These are phyloP conservation scores for Synanceia verrucosa DNA, from an alignment of 2,797 vertebrate genomes.

Conservation along the genomic window DNA sequence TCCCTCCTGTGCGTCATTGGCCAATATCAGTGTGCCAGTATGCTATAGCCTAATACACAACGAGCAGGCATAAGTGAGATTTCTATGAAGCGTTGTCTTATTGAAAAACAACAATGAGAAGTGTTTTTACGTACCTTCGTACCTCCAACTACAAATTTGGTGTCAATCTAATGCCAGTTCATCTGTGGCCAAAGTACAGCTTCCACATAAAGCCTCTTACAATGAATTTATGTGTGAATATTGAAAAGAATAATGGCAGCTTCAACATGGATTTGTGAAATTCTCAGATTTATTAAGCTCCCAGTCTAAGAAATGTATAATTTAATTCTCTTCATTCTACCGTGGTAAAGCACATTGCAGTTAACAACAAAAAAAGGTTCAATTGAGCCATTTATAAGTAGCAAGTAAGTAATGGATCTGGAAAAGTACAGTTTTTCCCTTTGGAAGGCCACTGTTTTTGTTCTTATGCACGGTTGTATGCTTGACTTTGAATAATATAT, in stretches of 20 bases:
- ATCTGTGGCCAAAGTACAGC: neutral
- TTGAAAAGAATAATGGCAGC: neutral
- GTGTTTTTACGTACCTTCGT: neutral
- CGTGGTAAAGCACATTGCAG: neutral
- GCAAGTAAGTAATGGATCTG: neutral
- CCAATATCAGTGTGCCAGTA: constrained; percentile 21
- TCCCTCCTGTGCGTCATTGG: constrained; percentile 50
- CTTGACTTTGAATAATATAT: too few species aligned
- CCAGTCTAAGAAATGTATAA: neutral
- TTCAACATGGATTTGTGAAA: neutral
- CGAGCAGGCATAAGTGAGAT: constrained; percentile 18
- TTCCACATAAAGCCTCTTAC: neutral
- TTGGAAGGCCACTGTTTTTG: neutral
- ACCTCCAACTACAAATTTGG: neutral
- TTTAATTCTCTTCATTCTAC: neutral
- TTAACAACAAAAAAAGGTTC: neutral
- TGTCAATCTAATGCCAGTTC: neutral
- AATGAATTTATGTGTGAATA: neutral
- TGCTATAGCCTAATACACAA: constrained; percentile 3
- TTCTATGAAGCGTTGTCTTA: constrained; percentile 28
- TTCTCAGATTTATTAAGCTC: neutral
- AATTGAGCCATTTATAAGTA: neutral
- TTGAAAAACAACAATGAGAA: constrained; percentile 22
- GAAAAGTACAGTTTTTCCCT: neutral
- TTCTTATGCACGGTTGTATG: too few species aligned